Evolutionary conservation across 1,140 invertebrate species (phyloP), one percentile per base, ranked within the genome.

Genomic region (Eupristina koningsbergeri): DNA sequence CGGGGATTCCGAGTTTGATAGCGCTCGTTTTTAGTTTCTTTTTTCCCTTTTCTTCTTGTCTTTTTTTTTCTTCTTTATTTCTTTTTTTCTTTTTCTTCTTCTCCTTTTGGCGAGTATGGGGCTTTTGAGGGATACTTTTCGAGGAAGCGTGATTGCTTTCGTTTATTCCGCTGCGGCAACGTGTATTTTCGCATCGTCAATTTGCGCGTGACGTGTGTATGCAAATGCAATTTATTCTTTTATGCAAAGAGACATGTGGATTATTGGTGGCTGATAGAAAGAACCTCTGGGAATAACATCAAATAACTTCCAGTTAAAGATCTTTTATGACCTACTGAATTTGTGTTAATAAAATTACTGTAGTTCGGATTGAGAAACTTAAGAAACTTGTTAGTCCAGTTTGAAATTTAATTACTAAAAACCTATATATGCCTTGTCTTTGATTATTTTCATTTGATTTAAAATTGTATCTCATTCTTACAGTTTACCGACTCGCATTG

Each of bases 321-420:
- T 41, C 67, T 71, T 71, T 71, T 71, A 71, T 71, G 39, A 41
- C 67, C 39, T 39, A 39, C 67, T 39, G 6, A 39, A 41, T 71
- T 71, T 71, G 5, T 71, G 22, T 39, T 71, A n/a, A 71, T 71
- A 41, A 71, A 41, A 41, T 67, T 19, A 36, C 64, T 67, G 29
- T 39, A 36, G 31, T 67, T 8, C 2, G 29, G 36, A 8, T 36
- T 36, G 34, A 36, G 31, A 67, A 36, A 67, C 31, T 22, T 13
- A 36, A 36, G 31, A 34, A 67, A 67, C 64, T 67, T 22, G 64
- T 67, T 67, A 67, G 29, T 67, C 34, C 34, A 36, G 31, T 36
- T 67, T 36, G 13, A 19, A 67, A 67, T 67, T 67, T 11, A 36
- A 67, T 67, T 67, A 36, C 64, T 36, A 15, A 36, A 34, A 36